Evolutionary conservation across 2,797 vertebrate species (phyloP), one percentile per base, ranked within the genome.

Genomic region (Rhyacichthys aspro): DNA sequence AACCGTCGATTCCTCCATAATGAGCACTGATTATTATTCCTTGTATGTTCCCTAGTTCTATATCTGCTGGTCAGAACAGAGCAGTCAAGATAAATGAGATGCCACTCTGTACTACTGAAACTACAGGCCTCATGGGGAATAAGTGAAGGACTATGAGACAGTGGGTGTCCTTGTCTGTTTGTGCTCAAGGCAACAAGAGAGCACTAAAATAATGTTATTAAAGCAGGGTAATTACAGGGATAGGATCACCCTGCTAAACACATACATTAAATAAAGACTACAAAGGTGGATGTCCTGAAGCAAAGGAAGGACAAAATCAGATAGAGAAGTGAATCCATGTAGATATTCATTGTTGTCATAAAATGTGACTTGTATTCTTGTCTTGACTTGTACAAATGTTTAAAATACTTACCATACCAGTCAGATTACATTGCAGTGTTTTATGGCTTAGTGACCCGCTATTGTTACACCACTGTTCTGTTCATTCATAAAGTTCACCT

Each of bases 181-280:
- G 45, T 55, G 55, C 63, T 17, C 55, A 52, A 43, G 1, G 1
- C 28, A 50, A 39, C 48, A 44, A 60, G 48, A 53, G 36, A 39
- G 32, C 11, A 38, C 50, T 61, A 44, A 63, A 78, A 72, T 67
- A 70, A 79, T 74, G 58, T 70, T 74, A 83, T 82, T 70, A 70
- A 64, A 78, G 39, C 49, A 52, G 55, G 67, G 56, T 72, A 78
- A 81, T 86, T 75, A 76, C 52, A 75, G 70, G 60, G 43, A 72
- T 60, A 43, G 49, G 62, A 58, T 80, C 66, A 69, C 46, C 59
- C 59, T 54, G 55, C 59, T n/a, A 71, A 57, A 55, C 47, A 59
- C 55, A 58, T 69, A n/a, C n/a, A 55, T 47, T 44, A 46, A 64
- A 60, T 18, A 59, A 33, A 70, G 37, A 45, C 59, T 53, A 57